A percentile compares a stretch with the other conserved stretches of the same genome.
These are phyloP conservation scores for Calameuta pallipes DNA, from an alignment of 2,888 invertebrate species.

Conservation along the genomic window DNA sequence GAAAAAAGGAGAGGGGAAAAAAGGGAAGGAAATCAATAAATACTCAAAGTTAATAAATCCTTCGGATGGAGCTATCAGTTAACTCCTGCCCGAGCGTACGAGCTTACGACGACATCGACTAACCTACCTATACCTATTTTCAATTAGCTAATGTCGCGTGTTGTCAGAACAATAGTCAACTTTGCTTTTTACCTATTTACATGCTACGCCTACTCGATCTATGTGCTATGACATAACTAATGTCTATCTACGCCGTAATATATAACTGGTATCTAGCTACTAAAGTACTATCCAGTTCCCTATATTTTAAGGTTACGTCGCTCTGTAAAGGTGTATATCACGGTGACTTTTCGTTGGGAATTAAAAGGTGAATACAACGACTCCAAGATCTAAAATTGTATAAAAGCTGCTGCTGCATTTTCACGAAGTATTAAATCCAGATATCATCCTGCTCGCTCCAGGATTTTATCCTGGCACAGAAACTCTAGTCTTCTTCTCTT, in stretches of 20 bases:
- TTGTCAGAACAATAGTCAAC: background rate
- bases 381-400: background rate
- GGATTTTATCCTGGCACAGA: too few species aligned
- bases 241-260: background rate
- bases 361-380: background rate
- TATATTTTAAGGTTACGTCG: background rate
- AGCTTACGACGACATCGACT: background rate
- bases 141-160: background rate
- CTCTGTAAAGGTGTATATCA: background rate
- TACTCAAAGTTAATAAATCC: background rate
- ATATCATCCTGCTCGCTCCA: too few species aligned
- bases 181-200: background rate
- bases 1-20: conserved; percentile 22
- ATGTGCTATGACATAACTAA: background rate
- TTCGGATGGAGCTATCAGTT: background rate
- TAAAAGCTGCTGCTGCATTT: background rate
- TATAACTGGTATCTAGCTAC: too few species aligned
- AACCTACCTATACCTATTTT: background rate
- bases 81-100: background rate
- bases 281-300: background rate
- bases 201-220: background rate
- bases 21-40: conserved; percentile 42
- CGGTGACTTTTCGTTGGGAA: background rate
- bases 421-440: background rate
- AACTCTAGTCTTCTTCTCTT: background rate